phyloP scores from a whole-genome alignment of 2,113 vertebrate genomes.

The Burhinus oedicnemus region DNA sequence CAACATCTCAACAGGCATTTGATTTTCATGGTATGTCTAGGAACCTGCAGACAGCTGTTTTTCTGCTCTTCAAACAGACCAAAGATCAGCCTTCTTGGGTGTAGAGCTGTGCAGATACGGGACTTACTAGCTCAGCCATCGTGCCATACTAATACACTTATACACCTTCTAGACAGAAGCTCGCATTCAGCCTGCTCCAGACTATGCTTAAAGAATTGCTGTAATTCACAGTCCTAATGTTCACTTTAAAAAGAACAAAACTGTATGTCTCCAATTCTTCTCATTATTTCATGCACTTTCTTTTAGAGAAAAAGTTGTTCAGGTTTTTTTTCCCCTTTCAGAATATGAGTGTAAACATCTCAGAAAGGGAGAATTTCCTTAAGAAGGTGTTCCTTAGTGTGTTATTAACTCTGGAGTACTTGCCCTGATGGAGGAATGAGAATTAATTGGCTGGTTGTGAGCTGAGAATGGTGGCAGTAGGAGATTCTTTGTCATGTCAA shows the following conservation, averaged over 20 bases:
- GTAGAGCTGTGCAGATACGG: neutral
- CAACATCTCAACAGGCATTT: neutral
- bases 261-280: rapidly evolving
- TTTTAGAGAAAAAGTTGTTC: neutral
- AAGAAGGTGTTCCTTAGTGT: neutral
- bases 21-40: neutral
- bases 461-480: conserved; percentile 5
- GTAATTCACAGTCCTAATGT: neutral
- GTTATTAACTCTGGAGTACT: neutral
- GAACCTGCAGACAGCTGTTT: neutral
- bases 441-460: conserved; percentile 30
- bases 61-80: neutral
- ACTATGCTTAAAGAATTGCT: neutral
- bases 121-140: neutral
- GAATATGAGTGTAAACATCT: neutral
- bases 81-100: neutral
- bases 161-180: neutral
- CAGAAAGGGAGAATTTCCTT: neutral
- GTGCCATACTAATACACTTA: neutral
- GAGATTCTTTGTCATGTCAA: conserved; percentile 35
- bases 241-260: neutral
- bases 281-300: neutral
- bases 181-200: neutral
- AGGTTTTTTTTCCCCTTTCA: neutral
- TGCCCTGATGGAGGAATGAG: neutral